These are phyloP conservation scores for Vidua macroura DNA, from an alignment of 2,113 vertebrate species.

Conservation along the genomic window DNA sequence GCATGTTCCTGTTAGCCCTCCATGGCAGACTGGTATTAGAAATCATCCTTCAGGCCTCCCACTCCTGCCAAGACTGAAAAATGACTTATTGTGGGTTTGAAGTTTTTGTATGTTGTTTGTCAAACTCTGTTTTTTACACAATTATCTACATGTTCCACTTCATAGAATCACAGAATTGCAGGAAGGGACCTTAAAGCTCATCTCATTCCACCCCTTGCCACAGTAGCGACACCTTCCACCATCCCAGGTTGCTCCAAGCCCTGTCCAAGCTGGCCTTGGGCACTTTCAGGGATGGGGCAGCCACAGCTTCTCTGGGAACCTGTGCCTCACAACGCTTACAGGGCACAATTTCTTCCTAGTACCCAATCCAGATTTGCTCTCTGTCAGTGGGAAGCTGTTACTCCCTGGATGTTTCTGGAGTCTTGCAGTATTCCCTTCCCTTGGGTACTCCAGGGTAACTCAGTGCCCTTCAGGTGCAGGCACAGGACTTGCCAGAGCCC, in stretches of 20 bases:
- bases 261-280: accelerated
- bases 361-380: not conserved
- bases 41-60: not conserved
- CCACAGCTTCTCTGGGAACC: not conserved
- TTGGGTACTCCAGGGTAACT: not conserved
- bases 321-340: not conserved
- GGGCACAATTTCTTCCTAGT: not conserved
- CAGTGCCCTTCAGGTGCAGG: not conserved
- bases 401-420: not conserved
- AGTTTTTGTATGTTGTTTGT: not conserved
- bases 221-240: not conserved
- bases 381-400: not conserved
- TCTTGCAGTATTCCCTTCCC: not conserved
- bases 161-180: not conserved
- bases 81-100: not conserved
- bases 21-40: not conserved
- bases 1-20: not conserved
- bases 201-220: not conserved
- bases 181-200: not conserved
- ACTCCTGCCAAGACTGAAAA: not conserved
- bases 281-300: not conserved
- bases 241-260: not conserved
- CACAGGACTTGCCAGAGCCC: not conserved
- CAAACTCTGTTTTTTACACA: not conserved
- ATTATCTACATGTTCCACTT: not conserved